A percentile compares a stretch with the other conserved stretches of the same genome.
These are phyloP conservation scores for Acrocephalus kingi DNA, from an alignment of 2,113 vertebrate genomes.

Conservation along the genomic window DNA sequence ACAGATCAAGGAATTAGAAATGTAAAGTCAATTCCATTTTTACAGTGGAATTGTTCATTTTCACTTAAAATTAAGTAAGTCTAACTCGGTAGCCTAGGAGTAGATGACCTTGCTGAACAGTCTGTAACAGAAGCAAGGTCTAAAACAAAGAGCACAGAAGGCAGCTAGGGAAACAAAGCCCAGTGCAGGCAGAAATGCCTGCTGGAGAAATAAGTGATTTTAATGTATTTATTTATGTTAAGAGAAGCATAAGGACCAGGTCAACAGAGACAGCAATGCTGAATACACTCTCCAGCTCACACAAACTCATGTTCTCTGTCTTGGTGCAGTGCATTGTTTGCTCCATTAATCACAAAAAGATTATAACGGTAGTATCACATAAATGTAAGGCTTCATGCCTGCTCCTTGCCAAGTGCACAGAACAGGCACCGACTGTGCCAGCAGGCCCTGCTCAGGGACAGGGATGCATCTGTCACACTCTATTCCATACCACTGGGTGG, in stretches of 20 bases:
- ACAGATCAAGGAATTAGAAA: neutral
- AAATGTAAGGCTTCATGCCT: neutral
- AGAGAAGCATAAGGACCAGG: conserved; percentile 53
- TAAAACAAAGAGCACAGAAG: conserved; percentile 42
- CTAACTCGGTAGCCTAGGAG: neutral
- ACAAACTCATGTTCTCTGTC: neutral
- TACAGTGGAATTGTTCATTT: neutral
- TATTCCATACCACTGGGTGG: no score
- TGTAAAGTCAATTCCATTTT: neutral
- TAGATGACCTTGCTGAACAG: neutral
- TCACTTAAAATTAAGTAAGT: neutral
- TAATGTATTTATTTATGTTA: conserved; percentile 61
- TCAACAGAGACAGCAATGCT: conserved; percentile 38
- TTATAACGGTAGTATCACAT: neutral
- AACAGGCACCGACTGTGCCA: neutral
- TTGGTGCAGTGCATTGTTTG: neutral
- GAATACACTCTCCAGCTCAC: neutral
- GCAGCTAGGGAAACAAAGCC: conserved; percentile 32
- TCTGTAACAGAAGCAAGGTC: conserved; percentile 1
- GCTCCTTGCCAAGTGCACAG: neutral
- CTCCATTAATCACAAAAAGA: conserved; percentile 52
- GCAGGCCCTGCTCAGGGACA: neutral
- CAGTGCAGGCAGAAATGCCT: neutral
- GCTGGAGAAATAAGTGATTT: conserved; percentile 11
- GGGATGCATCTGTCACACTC: neutral